Percentiles rank a stretch among this genome's conserved stretches.
Conservation (phyloP, 2,797 vertebrate species). For the Gymnoscopelus microlampas region DNA sequence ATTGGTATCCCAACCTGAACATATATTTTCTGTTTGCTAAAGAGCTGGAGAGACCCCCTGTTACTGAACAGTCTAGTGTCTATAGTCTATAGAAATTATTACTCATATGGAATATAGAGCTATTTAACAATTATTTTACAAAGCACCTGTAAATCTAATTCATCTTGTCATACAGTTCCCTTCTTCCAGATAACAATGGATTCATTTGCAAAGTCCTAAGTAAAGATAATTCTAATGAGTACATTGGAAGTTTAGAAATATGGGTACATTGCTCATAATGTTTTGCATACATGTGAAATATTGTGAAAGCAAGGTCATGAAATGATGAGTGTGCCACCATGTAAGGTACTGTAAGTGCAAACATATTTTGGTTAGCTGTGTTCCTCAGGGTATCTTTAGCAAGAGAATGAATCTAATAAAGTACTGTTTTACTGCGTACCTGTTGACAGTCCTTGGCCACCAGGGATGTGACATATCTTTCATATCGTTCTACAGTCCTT, state of each 20-base stretch:
- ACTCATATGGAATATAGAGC: no score
- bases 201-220: conserved; percentile 22
- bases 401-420: conserved; percentile 55
- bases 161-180: conserved; percentile 18
- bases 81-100: no score
- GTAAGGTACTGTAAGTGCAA: conserved; percentile 32
- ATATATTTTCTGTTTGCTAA: no score
- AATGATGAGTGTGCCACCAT: conserved; percentile 6
- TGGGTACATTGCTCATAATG: neutral
- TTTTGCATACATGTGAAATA: neutral
- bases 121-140: no score
- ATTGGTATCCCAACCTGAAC: no score
- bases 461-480: conserved; percentile 41
- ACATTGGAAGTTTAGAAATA: neutral
- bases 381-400: neutral
- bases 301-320: no score
- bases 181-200: conserved; percentile 3
- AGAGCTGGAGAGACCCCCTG: no score
- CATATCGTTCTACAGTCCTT: no score
- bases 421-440: conserved; percentile 43
- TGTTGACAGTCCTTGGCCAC: conserved; percentile 52
- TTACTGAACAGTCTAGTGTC: no score
- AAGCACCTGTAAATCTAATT: conserved; percentile 16
- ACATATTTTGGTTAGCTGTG: conserved; percentile 43
- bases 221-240: conserved; percentile 3